phyloP scores from a whole-genome alignment of 2,113 vertebrate species.

The Andinoacara biseriatus region DNA sequence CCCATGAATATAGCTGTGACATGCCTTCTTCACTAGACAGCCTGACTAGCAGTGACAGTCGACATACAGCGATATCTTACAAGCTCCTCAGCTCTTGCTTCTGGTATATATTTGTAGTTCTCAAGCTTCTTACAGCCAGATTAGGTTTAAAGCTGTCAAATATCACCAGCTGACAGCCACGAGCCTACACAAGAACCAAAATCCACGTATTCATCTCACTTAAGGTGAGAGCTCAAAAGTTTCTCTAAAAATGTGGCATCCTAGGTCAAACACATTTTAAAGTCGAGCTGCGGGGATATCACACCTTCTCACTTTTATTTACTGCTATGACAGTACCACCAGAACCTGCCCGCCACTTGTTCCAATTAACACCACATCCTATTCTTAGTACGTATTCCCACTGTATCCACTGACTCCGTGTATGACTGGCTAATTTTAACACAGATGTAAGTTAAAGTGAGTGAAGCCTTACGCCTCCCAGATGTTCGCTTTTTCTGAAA shows the following conservation, averaged over 20 bases:
- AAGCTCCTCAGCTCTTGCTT: slow-evolving; percentile 35
- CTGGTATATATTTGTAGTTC: slow-evolving; percentile 58
- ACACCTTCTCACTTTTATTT: not conserved
- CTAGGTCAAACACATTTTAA: not conserved
- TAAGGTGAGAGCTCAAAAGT: slow-evolving; percentile 4
- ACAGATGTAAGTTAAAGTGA: not conserved
- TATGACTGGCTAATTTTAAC: not conserved
- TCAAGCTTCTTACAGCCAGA: slow-evolving; percentile 59
- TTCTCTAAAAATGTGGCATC: slow-evolving; percentile 12
- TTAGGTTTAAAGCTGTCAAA: slow-evolving; percentile 65
- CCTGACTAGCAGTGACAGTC: slow-evolving; percentile 16
- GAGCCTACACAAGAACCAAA: not conserved
- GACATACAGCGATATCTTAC: not conserved
- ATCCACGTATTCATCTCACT: slow-evolving; percentile 14
- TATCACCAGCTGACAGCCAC: slow-evolving; percentile 38
- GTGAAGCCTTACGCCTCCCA: not conserved
- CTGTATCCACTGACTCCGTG: not conserved
- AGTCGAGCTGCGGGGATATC: not conserved
- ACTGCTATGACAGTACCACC: not conserved
- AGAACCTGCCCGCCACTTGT: not conserved
- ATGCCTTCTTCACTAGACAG: not conserved
- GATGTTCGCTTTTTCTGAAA: not conserved
- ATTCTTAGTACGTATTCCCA: not conserved
- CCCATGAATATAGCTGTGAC: not conserved
- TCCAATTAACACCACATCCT: slow-evolving; percentile 6